phyloP scores from a whole-genome alignment of 1,140 invertebrate species.

The Coelopa frigida region DNA sequence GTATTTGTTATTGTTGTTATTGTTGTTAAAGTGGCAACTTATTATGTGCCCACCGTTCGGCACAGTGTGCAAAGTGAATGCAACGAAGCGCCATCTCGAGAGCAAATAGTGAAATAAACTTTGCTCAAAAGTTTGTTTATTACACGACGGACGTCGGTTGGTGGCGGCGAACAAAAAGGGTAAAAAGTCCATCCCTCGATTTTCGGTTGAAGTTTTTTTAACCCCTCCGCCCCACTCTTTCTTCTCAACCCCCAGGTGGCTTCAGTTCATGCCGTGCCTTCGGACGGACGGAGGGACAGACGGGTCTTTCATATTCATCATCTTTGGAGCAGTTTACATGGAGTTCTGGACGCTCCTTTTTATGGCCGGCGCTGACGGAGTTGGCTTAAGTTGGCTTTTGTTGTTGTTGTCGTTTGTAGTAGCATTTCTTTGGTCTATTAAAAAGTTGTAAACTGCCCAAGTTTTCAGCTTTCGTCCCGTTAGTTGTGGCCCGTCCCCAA shows the following conservation, averaged over 20 bases:
- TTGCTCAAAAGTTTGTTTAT: conserved; percentile 42
- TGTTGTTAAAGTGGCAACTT: conserved; percentile 5
- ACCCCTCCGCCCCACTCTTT: neutral
- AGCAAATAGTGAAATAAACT: conserved; percentile 33
- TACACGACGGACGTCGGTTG: too few species aligned
- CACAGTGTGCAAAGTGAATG: neutral
- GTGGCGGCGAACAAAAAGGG: too few species aligned
- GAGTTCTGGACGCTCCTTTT: too few species aligned
- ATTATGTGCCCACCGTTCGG: conserved; percentile 8
- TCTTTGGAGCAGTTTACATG: conserved; percentile 33
- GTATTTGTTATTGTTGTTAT: too few species aligned
- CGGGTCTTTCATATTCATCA: conserved; percentile 32
- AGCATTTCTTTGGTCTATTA: conserved; percentile 29
- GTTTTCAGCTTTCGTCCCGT: conserved; percentile 13
- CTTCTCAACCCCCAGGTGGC: too few species aligned
- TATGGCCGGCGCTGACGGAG: neutral
- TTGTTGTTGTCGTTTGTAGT: too few species aligned
- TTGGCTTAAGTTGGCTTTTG: conserved; percentile 1
- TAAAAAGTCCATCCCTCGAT: conserved; percentile 19
- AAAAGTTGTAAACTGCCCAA: conserved; percentile 35
- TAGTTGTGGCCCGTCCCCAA: too few species aligned
- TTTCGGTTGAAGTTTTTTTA: conserved; percentile 17
- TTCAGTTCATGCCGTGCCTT: too few species aligned
- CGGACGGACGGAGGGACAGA: too few species aligned
- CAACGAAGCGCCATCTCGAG: neutral